Base-by-base conservation (phyloP, 1,140 invertebrate species). In the Penaeus indicus region DNA sequence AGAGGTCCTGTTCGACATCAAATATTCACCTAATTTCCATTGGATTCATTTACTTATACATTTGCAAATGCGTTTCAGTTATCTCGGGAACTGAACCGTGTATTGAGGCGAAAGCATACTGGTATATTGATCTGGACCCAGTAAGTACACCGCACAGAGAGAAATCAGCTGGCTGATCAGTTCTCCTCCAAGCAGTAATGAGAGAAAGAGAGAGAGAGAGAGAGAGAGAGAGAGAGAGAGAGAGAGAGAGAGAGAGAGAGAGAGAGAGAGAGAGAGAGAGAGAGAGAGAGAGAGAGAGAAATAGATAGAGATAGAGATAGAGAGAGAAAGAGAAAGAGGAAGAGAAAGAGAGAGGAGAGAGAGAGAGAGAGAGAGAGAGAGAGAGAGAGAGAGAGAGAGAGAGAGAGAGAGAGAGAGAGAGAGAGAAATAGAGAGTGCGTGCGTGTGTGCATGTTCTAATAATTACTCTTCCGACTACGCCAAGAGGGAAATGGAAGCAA, bases 191-290 rank as follows among this genome's bases (percentile, higher is more conserved):
- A 22, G 22, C 13, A 64, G 62, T 64, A 22, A 64, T 13, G 62
- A 22, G 13, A 64, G 13, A 64, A n/a, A n/a, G n/a, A n/a, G 62
- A 64, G 62, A 64, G 62, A 64, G 62, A 64, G 62, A 64, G 62
- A 64, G 62, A 64, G 62, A 64, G 62, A 64, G 62, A 64, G 62
- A 64, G 63, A 7, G 63, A 7, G 63, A 7, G 63, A 7, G 63
- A 7, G 63, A 7, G 63, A 7, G 63, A 7, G 7, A 67, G 7
- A 7, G 63, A 7, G 63, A 67, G 7, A 67, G 7, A 78, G 75
- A 32, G 25, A 32, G 75, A 78, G 75, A 78, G 75, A 78, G 75
- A 78, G 25, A 32, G 75, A 78, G 25, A 32, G 25, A 32, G 75
- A 32, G 75, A 78, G 25, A 32, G 25, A 78, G 75, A 78, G 75